Evolutionary conservation across 2,113 vertebrate species (phyloP), one percentile per base, ranked within the genome.

Genomic region (Etheostoma cragini): DNA sequence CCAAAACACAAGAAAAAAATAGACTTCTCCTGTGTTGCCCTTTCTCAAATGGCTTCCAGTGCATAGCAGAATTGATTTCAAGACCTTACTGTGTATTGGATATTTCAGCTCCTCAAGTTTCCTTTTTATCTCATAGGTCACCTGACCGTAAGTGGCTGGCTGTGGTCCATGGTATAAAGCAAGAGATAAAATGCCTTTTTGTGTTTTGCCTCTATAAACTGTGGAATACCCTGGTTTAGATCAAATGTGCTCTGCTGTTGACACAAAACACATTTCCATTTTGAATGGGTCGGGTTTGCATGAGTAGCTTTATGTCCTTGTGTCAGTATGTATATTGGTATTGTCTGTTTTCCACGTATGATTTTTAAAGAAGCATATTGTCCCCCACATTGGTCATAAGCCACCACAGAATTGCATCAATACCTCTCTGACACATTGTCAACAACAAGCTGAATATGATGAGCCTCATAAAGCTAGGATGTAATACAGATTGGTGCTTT

Each of bases 331-430:
- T 47, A 50, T 72, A 68, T 76, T 65, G 53, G 42, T 74, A 38
- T 19, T 45, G 47, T 56, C 16, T 78, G 19, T 63, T 30, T 49
- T 72, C 65, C 77, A 50, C 49, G 2, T 74, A 35, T 49, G 49
- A 58, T 74, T 81, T 35, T 80, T 45, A 58, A 30, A 30, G 47
- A 49, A 73, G 35, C 54, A 56, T 50, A 66, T 30, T 61, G 58
- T 73, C 81, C 64, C 52, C 10, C 53, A 50, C 52, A 38, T 57
- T 61, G 66, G 78, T 80, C 78, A 66, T 73, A 52, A 66, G 30
- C 30, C 60, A 76, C 60, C 62, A 52, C 54, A 22, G 33, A 78
- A 63, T 46, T 80, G 62, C 77, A 87, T 85, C 58, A 89, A 72
- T 64, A 80, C 60, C 42, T 61, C 38, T 45, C 24, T 63, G 52